Evolutionary conservation across 2,888 invertebrate genomes (phyloP), one percentile per base, ranked within the genome.

Genomic region (Catocala fraxini): DNA sequence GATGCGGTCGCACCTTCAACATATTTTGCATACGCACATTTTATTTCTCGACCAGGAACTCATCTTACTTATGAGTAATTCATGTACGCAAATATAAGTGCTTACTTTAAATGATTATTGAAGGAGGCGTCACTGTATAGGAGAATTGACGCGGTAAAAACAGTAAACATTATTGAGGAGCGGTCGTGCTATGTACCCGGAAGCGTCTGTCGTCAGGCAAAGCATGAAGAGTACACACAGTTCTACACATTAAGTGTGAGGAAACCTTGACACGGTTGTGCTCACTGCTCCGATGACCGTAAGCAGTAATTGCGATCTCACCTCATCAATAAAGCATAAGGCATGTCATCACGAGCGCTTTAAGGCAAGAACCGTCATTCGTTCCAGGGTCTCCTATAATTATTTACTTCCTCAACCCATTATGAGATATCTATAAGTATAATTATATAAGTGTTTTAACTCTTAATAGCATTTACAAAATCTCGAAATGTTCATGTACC

Each of bases 191-290:
- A 68, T 77, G 71, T 79, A 91, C 89, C 84, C 91, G 91, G 91
- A 92, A 91, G 78, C 79, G 68, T 65, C 63, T 68, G 80, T 81
- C 65, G 82, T 75, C 77, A 79, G 56, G 79, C 71, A 70, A 63
- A 70, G 70, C 59, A 70, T 65, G 71, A 72, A 63, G 63, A 59
- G 42, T n/a, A 53, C 56, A 46, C 57, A 43, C 25, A 48, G 34
- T 33, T 51, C 34, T 45, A 54, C 49, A 54, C 13, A 11, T 35
- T 42, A 6, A 68, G 73, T 69, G 65, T 60, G 77, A 75, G 71
- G 51, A 70, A 73, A 74, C 93, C 93, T 93, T 92, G 91, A 90
- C 90, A 91, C 74, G 82, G 79, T 83, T 86, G 75, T 68, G 63
- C 65, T 80, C 34, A 80, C 79, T 81, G 82, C 82, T 77, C 80